Conservation (phyloP, 2,888 invertebrate species). For the Melinaea marsaeus region DNA sequence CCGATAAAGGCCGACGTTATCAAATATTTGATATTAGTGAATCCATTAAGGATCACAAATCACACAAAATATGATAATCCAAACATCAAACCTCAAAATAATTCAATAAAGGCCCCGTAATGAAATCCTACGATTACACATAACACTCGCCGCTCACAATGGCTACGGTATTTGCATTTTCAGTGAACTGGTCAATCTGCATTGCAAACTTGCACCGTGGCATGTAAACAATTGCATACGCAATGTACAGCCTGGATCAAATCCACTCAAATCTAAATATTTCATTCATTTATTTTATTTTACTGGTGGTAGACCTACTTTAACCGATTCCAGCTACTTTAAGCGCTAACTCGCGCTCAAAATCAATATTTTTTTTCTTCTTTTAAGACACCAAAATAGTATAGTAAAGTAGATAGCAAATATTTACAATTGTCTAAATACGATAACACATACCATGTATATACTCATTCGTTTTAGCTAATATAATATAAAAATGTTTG, state of each 20-base stretch:
- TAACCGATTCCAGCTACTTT: not conserved
- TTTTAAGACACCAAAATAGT: too few relatives aligned
- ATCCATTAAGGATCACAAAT: not conserved
- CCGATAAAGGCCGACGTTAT: too few relatives aligned
- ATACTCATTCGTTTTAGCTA: too few relatives aligned
- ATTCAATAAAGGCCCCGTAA: conserved; percentile 23
- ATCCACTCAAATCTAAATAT: conserved; percentile 10
- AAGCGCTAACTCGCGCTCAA: too few relatives aligned
- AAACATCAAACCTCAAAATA: conserved; percentile 5
- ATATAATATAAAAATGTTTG: too few relatives aligned
- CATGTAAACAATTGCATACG: conserved; percentile 49
- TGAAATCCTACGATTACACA: conserved; percentile 35
- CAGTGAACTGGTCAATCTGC: conserved; percentile 67
- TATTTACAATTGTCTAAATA: too few relatives aligned
- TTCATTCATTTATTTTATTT: not conserved
- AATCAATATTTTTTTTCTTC: too few relatives aligned
- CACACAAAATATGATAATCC: not conserved
- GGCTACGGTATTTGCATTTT: conserved; percentile 61
- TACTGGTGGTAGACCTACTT: not conserved
- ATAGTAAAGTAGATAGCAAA: too few relatives aligned
- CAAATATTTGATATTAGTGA: not conserved
- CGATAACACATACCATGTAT: too few relatives aligned
- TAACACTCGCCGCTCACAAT: conserved; percentile 45
- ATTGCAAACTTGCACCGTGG: conserved; percentile 62
- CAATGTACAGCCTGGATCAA: conserved; percentile 12